These are phyloP conservation scores for Gavia stellata DNA, from an alignment of 2,113 vertebrate species.

Conservation along the genomic window DNA sequence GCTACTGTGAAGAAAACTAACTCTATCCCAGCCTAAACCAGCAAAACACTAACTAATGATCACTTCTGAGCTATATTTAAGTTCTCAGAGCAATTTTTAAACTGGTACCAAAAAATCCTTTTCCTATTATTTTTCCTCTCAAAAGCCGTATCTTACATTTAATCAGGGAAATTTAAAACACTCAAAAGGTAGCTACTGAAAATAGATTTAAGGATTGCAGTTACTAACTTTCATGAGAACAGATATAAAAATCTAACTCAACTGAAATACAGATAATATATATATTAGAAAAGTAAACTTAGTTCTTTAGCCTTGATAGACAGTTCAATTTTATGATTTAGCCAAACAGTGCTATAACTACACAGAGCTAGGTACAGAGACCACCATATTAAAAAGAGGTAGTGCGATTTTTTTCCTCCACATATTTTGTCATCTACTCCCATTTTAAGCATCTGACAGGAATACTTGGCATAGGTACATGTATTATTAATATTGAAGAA, in stretches of 20 bases:
- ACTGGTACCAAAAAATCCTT: background rate
- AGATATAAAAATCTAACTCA: background rate
- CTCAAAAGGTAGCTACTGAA: background rate
- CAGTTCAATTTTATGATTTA: background rate
- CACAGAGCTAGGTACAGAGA: background rate
- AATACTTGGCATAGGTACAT: background rate
- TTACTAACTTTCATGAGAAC: background rate
- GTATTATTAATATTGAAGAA: background rate
- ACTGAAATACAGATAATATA: background rate
- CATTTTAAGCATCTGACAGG: background rate
- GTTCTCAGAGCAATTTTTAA: background rate
- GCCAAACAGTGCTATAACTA: background rate
- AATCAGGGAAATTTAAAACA: background rate
- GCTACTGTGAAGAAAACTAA: too few species aligned
- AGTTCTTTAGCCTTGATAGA: background rate
- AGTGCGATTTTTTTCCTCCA: accelerated
- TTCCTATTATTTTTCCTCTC: background rate
- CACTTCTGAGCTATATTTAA: background rate
- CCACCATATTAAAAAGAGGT: background rate
- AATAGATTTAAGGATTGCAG: background rate
- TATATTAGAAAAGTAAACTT: background rate
- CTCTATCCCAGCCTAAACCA: too few species aligned
- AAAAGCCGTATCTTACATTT: background rate
- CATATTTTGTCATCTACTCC: background rate
- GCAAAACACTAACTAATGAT: background rate